Evolutionary conservation across 2,797 vertebrate species (phyloP), one percentile per base, ranked within the genome.

Genomic region (Hybognathus amarus): DNA sequence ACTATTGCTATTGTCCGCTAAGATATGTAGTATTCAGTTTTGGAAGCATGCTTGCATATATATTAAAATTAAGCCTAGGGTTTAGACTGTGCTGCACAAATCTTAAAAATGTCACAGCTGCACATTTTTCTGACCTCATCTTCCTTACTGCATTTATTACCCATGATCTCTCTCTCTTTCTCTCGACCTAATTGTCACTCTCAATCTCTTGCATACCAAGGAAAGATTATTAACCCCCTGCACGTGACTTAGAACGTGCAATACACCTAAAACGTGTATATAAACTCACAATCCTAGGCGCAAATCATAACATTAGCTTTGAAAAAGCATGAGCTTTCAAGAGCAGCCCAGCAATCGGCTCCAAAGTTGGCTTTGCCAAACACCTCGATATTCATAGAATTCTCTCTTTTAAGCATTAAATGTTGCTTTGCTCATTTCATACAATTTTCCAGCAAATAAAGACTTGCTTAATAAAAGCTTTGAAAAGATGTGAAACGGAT

Each of bases 381-480:
- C n/a, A 82, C 50, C 63, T 89, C 59, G 78, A 78, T 71, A 71
- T 82, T 87, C 76, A 73, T 3, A 56, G n/a, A 54, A 38, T 22
- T 59, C 10, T 47, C 52, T 76, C 77, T 83, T 54, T 77, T 87
- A 83, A 90, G 67, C 80, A 78, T 86, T 74, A 83, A 87, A 90
- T 52, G 17, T 40, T 84, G 88, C 90, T 89, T 90, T 77, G 78
- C 82, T 87, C 85, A 85, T 87, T 87, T 85, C 90, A 80, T 83
- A 63, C 86, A 80, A 88, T 92, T 91, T 91, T 84, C 89, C 87
- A 91, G 85, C 82, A 87, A 63, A 78, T 86, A 79, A 74, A 79
- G 52, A 63, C 67, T 77, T 82, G 76, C 77, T 85, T 84, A 85
- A 79, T 10, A 17, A 87, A 77, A 40, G 85, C 90, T 92, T 90